Conservation (phyloP, 2,797 vertebrate genomes). For the Pipistrellus nathusii region DNA sequence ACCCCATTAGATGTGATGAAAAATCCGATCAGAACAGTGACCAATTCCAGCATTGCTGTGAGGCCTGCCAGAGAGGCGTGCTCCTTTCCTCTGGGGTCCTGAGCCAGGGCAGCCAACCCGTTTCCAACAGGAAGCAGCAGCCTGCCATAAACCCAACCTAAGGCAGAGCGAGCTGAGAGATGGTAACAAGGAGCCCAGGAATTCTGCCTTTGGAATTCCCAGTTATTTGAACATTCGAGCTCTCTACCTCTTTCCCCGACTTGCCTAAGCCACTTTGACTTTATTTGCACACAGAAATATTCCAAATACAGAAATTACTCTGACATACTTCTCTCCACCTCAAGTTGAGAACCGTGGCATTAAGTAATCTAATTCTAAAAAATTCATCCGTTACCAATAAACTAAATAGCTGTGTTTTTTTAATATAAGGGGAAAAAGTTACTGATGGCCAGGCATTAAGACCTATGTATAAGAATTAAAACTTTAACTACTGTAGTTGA, state of each 20-base stretch:
- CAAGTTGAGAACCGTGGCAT: not conserved
- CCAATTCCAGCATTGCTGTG: not conserved
- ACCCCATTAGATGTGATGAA: not conserved
- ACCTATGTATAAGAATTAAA: not conserved
- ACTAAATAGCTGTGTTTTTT: not conserved
- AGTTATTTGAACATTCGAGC: not conserved
- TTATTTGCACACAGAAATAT: not conserved
- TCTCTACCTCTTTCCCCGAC: not conserved
- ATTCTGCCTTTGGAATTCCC: not conserved
- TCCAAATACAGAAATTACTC: slow-evolving; percentile 25
- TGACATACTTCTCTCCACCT: not conserved
- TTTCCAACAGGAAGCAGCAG: not conserved
- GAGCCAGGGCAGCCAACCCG: not conserved
- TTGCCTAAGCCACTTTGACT: not conserved
- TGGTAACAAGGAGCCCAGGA: not conserved
- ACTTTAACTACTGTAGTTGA: slow-evolving; percentile 45
- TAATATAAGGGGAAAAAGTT: not conserved
- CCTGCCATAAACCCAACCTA: not conserved
- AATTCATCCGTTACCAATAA: not conserved
- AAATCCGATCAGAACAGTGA: slow-evolving; percentile 3
- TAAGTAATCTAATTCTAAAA: not conserved
- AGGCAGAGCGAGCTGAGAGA: not conserved
- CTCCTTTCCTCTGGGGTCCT: not conserved
- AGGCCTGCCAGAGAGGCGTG: not conserved
- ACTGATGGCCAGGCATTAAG: not conserved